Percentiles rank a stretch among this genome's conserved stretches.
Conservation (phyloP, 1,140 invertebrate species). For the Listronotus bonariensis region DNA sequence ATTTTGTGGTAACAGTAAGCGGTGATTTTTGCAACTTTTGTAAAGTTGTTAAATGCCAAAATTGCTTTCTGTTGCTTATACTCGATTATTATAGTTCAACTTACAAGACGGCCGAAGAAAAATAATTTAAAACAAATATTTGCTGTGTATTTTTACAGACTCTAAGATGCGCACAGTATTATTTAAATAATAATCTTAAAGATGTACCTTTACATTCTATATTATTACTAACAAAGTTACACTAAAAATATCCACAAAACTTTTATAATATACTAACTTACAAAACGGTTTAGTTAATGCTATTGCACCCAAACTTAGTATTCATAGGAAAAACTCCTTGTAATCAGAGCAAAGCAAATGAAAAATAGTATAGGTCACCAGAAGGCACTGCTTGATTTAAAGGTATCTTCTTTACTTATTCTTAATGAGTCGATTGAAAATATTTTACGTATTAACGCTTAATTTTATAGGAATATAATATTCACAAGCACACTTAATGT, state of each 20-base stretch:
- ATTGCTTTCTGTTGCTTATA: too few relatives aligned
- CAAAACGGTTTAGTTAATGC: constrained; percentile 12
- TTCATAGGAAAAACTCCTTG: constrained; percentile 12
- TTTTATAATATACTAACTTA: not conserved
- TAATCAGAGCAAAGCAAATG: not conserved
- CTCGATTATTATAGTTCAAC: too few relatives aligned
- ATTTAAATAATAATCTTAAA: too few relatives aligned
- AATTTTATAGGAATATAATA: not conserved
- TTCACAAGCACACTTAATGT: not conserved
- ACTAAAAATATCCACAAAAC: not conserved
- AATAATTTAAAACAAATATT: too few relatives aligned
- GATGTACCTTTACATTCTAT: too few relatives aligned
- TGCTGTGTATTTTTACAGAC: too few relatives aligned
- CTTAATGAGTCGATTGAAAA: not conserved
- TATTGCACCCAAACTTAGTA: constrained; percentile 4
- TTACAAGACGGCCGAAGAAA: too few relatives aligned
- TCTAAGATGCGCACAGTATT: too few relatives aligned
- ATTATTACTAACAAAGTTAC: too few relatives aligned
- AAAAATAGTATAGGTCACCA: not conserved
- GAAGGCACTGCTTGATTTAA: constrained; percentile 7
- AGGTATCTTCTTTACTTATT: not conserved
- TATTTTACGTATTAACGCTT: not conserved
- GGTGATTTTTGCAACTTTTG: too few relatives aligned
- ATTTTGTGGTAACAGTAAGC: too few relatives aligned
- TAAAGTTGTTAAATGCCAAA: too few relatives aligned